phyloP scores from a whole-genome alignment of 2,888 invertebrate genomes.

The Oxycera nigricornis region DNA sequence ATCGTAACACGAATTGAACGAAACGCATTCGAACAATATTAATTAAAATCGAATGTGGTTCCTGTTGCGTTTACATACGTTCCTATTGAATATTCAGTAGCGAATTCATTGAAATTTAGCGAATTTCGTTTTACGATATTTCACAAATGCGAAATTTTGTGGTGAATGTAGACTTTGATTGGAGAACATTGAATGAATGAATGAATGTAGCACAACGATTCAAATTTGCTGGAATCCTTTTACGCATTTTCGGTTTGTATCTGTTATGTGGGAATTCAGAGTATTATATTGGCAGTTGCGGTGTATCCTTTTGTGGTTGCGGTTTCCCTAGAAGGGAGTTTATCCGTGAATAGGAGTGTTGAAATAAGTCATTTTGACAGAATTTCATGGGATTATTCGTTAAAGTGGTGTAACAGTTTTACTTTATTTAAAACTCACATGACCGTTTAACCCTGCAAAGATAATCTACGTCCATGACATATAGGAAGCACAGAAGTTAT shows the following conservation, averaged over 20 bases:
- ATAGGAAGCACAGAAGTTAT: no score
- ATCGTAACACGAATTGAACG: constrained; percentile 1
- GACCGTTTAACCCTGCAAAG: no score
- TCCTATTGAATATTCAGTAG: neutral
- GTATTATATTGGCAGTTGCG: neutral
- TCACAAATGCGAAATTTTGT: neutral
- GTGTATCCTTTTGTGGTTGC: neutral
- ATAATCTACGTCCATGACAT: no score
- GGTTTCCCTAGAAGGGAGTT: neutral
- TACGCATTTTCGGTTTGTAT: neutral
- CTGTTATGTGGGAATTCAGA: neutral
- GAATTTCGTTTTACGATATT: neutral
- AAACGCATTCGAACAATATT: constrained; percentile 3
- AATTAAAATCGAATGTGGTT: constrained; percentile 15
- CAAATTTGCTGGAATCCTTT: neutral
- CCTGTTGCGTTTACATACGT: neutral
- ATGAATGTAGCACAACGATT: neutral
- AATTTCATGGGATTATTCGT: no score
- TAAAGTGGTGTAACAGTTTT: no score
- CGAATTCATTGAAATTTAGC: neutral
- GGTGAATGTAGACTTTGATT: constrained; percentile 1
- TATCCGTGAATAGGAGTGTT: neutral
- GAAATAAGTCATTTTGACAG: no score
- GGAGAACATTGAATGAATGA: neutral
- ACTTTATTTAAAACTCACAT: no score